Evolutionary conservation across 1,140 invertebrate genomes (phyloP).

Genomic region (Littorina saxatilis): DNA sequence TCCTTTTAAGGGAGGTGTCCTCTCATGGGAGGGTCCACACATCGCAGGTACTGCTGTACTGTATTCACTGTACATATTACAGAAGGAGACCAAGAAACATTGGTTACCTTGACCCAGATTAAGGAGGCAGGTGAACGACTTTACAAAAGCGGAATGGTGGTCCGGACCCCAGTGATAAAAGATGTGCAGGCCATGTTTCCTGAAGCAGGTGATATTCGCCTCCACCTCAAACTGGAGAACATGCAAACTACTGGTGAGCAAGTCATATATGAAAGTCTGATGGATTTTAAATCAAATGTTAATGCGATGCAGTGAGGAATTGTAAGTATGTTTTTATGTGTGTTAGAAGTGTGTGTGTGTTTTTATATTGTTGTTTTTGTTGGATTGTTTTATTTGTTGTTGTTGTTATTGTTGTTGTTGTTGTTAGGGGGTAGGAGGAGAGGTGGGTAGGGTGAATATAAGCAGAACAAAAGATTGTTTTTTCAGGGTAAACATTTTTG

Average conservation of each 20-base stretch:
- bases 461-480: no score
- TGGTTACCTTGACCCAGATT: conserved; percentile 53
- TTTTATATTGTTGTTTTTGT: neutral
- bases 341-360: neutral
- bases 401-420: no score
- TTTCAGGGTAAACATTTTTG: no score
- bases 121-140: conserved; percentile 45
- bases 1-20: no score
- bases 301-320: no score
- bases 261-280: neutral
- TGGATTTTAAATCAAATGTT: no score
- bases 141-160: conserved; percentile 43
- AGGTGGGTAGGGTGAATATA: no score
- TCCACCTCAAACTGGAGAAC: conserved; percentile 69
- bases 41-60: no score
- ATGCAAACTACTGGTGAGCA: conserved; percentile 68
- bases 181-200: conserved; percentile 57
- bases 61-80: no score
- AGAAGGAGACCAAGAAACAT: neutral
- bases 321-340: no score
- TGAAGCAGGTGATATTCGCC: conserved; percentile 46
- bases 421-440: no score
- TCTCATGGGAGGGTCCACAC: no score
- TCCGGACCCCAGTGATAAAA: conserved; percentile 59
- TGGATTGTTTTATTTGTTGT: neutral